These are phyloP conservation scores for Chelidonichthys spinosus DNA, from an alignment of 2,797 vertebrate species.

Conservation along the genomic window DNA sequence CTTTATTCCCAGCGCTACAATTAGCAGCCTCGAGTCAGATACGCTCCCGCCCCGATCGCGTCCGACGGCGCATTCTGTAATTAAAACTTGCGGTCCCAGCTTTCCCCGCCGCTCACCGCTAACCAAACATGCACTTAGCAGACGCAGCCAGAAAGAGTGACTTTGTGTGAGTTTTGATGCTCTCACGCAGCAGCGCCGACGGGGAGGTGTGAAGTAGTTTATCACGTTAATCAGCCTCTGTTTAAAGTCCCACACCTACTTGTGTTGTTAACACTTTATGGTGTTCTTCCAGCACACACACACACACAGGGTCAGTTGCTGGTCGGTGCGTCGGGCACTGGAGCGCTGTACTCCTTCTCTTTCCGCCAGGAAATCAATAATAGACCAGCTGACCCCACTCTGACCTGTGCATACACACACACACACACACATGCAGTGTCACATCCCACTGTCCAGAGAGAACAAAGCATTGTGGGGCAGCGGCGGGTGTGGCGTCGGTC, in stretches of 20 bases:
- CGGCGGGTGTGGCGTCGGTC: constrained; percentile 60
- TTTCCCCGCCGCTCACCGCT: constrained; percentile 2
- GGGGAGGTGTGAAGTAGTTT: constrained; percentile 56
- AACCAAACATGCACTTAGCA: constrained; percentile 11
- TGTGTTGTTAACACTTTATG: constrained; percentile 31
- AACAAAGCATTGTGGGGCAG: constrained; percentile 69
- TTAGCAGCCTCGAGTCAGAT: too few relatives aligned
- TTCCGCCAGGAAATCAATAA: constrained; percentile 71
- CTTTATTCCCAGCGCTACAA: not conserved
- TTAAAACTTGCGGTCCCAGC: too few relatives aligned
- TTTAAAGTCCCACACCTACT: constrained; percentile 39
- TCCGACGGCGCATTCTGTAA: too few relatives aligned
- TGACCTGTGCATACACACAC: constrained; percentile 50
- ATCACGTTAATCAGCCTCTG: constrained; percentile 43
- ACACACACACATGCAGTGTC: constrained; percentile 30
- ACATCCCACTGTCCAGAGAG: constrained; percentile 58
- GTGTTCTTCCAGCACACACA: not conserved
- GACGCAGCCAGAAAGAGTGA: constrained; percentile 17
- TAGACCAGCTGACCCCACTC: constrained; percentile 53
- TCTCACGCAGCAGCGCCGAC: constrained; percentile 10
- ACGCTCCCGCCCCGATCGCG: too few relatives aligned
- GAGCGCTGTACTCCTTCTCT: constrained; percentile 41
- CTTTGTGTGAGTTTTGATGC: constrained; percentile 15
- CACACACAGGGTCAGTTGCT: constrained; percentile 27
- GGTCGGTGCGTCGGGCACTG: constrained; percentile 2